A percentile compares a stretch with the other conserved stretches of the same genome.
Conservation (phyloP, 2,797 vertebrate species). For the Hydrolagus colliei region DNA sequence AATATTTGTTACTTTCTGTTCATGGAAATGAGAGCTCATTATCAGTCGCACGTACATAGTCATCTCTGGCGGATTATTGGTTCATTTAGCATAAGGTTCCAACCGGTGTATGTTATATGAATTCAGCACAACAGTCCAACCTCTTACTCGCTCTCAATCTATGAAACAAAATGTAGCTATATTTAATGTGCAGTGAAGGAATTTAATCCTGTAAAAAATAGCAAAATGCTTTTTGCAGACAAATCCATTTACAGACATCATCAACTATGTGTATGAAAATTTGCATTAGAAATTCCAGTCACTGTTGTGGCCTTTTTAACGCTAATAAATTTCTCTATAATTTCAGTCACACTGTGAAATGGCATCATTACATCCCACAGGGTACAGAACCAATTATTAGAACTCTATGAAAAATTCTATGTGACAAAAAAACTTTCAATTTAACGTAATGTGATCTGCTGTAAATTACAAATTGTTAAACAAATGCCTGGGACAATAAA, state of each 20-base stretch:
- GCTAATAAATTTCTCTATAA: slow-evolving; percentile 2
- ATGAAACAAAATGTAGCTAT: neutral
- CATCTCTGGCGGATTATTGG: neutral
- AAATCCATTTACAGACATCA: slow-evolving; percentile 3
- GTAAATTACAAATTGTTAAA: slow-evolving; percentile 17
- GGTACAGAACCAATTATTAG: neutral
- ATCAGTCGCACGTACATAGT: neutral
- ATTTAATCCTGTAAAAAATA: neutral
- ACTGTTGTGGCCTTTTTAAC: neutral
- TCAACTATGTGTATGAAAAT: neutral
- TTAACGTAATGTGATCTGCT: slow-evolving; percentile 12
- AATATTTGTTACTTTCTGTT: neutral
- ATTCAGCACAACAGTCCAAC: no score
- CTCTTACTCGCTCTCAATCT: no score
- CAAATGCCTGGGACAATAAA: slow-evolving; percentile 10
- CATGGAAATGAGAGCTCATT: neutral
- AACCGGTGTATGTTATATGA: no score
- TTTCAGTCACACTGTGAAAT: slow-evolving; percentile 5
- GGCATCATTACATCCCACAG: neutral
- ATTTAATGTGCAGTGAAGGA: neutral
- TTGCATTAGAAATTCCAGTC: neutral
- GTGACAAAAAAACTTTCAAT: slow-evolving; percentile 4
- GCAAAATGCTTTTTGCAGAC: neutral
- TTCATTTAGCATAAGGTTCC: neutral
- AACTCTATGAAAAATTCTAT: neutral